Evolutionary conservation across 2,888 invertebrate genomes (phyloP), one percentile per base, ranked within the genome.

Genomic region (Phasia obesa): DNA sequence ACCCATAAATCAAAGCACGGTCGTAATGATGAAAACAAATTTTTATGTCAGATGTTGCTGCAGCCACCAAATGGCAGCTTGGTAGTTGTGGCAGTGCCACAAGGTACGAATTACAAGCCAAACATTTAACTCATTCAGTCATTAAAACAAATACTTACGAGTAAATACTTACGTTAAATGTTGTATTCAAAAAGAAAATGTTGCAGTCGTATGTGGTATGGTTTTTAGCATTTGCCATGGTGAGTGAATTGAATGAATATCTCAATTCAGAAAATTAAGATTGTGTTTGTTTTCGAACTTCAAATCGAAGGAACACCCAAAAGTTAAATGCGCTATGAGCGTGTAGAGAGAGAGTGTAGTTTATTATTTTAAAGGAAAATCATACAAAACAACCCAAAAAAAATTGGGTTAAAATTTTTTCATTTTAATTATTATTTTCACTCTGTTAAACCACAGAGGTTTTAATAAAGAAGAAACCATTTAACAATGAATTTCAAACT

Each of bases 291-390:
- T 64, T 59, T 75, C 21, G 15, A 31, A 17, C 9, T 27, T 55
- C 9, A 47, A 47, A 64, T 47, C 17, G 15, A 57, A 49, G 60
- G 82, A 83, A 83, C 82, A 83, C 82, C 82, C 82, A 83, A 78
- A 78, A 83, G 70, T 75, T 47, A 13, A 74, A 78, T 71, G 64
- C 57, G 76, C 70, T 65, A 64, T 67, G 67, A 69, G 55, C 62
- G 42, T 49, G 53, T 71, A 51, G 47, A 60, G 65, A 60, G 51
- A 47, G 49, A n/a, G 47, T 75, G 69, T 74, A n/a, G 42, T 70
- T 67, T 77, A 55, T 69, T 73, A 55, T 65, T 17, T 6, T 60
- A 49, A 23, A 21, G 60, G 15, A 38, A 51, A 23, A 47, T 35
- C 64, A 51, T 13, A 49, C 53, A 25, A 53, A 42, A 31, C 7